phyloP scores from a whole-genome alignment of 2,113 vertebrate genomes.

The Mesoclemmys tuberculata region DNA sequence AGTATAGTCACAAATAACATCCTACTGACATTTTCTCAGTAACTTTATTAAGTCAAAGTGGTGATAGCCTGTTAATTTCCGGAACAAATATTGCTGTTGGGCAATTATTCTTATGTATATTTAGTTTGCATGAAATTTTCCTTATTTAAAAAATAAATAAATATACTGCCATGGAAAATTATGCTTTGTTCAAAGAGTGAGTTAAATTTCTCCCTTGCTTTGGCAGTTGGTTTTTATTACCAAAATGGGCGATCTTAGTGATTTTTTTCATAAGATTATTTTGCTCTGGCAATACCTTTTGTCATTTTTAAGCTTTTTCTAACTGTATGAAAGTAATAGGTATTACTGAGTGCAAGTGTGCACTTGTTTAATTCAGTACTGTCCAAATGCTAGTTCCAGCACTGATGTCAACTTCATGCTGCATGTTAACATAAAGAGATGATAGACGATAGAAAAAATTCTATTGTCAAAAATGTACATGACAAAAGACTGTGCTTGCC shows the following conservation, averaged over 20 bases:
- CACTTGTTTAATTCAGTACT: constrained; percentile 60
- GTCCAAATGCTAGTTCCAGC: constrained; percentile 53
- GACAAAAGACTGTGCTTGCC: constrained; percentile 53
- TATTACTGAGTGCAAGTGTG: constrained; percentile 50
- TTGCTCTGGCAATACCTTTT: constrained; percentile 6
- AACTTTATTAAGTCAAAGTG: not conserved
- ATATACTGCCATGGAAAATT: not conserved
- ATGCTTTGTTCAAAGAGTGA: not conserved
- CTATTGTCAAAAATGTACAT: constrained; percentile 39
- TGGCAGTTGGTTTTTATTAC: constrained; percentile 24
- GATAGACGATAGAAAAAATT: constrained; percentile 39
- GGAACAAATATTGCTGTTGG: not conserved
- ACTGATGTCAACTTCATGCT: constrained; percentile 47
- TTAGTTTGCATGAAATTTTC: not conserved
- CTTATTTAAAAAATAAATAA: not conserved
- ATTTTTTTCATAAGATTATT: constrained; percentile 40
- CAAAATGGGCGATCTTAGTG: not conserved
- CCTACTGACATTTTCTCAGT: not conserved
- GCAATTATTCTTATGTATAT: not conserved
- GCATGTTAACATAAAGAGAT: constrained; percentile 25
- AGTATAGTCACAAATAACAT: not conserved
- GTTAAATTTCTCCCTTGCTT: not conserved
- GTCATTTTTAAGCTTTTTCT: constrained; percentile 44
- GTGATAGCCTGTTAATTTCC: not conserved
- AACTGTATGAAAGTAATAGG: constrained; percentile 14